Base-by-base conservation (phyloP, 2,797 vertebrate species). In the Scleropages formosus region DNA sequence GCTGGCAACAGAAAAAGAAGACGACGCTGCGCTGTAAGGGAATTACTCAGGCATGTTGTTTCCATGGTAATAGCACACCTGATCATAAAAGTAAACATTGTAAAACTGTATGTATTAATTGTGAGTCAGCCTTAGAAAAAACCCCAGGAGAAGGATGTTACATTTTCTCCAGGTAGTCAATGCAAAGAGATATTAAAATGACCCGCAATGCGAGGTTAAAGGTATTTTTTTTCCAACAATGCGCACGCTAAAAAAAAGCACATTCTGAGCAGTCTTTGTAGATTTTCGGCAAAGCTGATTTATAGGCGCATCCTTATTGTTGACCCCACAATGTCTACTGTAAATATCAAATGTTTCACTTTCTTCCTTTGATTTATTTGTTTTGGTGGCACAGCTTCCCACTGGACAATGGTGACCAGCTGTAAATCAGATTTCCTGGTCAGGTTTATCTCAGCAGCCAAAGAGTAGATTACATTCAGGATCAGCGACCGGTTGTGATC, bases 381-480 rank as follows among this genome's bases (percentile, higher is more conserved):
- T 69, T 69, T 13, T 15, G 46, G 62, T 61, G 20, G 39, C 8
- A 18, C 39, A 11, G 47, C 31, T 67, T 13, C 64, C 8, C 6
- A 11, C 15, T 46, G 22, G 59, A 63, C 20, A 2, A 47, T 49
- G 72, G 31, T 62, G 31, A 24, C 20, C 58, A 18, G 22, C 20
- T 64, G 22, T 51, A 64, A 64, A 64, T 64, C 60, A 26, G 6
- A 47, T 62, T 47, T 20, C 51, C 24, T 11, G 18, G n/a, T 49
- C 15, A 20, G 13, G 46, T 63, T 74, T 64, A 63, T 64, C 22
- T 64, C 47, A 74, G 46, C 46, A 68, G 59, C 27, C 66, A 26
- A 7, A 31, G 20, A 9, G 51, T 6, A 53, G 27, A 59, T 26
- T 72, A 16, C 67, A 22, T 31, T 22, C 16, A 63, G 18, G 15